A percentile compares a stretch with the other conserved stretches of the same genome.
phyloP scores from a whole-genome alignment of 2,888 invertebrate species.

The Parascotia fuliginaria region DNA sequence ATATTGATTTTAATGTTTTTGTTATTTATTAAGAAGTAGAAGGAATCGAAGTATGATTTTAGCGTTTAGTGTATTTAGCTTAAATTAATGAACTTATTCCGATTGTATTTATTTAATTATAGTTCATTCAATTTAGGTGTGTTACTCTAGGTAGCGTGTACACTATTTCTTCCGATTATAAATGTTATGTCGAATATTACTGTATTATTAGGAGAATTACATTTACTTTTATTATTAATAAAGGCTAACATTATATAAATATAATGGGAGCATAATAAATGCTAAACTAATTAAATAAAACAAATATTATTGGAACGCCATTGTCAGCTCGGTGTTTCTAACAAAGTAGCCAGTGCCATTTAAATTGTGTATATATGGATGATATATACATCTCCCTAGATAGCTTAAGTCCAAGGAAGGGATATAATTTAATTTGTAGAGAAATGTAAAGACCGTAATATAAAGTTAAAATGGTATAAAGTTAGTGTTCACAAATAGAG shows the following conservation, averaged over 20 bases:
- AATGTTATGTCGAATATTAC: constrained; percentile 19
- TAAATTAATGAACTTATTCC: constrained; percentile 31
- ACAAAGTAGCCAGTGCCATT: constrained; percentile 79
- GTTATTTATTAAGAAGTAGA: constrained; percentile 38
- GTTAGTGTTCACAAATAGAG: constrained; percentile 77
- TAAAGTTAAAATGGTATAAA: constrained; percentile 53
- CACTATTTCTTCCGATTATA: constrained; percentile 40
- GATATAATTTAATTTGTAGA: constrained; percentile 71
- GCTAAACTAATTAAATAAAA: too few species aligned
- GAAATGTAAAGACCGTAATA: constrained; percentile 63
- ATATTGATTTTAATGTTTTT: constrained; percentile 48
- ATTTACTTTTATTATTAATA: too few species aligned
- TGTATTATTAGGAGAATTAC: constrained; percentile 17
- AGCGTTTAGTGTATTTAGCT: constrained; percentile 29
- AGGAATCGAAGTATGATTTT: constrained; percentile 37
- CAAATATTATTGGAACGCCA: constrained; percentile 5
- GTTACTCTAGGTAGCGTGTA: constrained; percentile 34
- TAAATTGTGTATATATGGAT: constrained; percentile 64
- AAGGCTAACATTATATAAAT: constrained; percentile 19
- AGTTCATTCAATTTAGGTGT: constrained; percentile 33
- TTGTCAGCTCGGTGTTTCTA: constrained; percentile 21
- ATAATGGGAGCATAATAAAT: constrained; percentile 21
- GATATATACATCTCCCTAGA: constrained; percentile 73
- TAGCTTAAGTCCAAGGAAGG: constrained; percentile 68
- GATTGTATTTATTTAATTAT: constrained; percentile 39